phyloP scores from a whole-genome alignment of 2,888 invertebrate species.

The Phortica magna region DNA sequence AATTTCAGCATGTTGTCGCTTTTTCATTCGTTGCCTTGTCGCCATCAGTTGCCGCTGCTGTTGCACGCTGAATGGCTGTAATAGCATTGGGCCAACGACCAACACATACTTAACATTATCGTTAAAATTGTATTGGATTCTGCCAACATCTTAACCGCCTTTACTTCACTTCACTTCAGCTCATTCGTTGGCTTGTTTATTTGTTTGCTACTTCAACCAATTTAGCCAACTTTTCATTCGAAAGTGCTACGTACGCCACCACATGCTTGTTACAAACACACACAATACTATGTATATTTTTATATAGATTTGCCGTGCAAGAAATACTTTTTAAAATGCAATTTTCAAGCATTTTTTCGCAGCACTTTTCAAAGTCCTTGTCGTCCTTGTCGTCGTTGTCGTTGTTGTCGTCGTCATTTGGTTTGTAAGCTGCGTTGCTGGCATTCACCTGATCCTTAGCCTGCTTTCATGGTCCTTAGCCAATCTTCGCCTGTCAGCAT shows the following conservation, averaged over 20 bases:
- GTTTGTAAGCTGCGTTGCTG: conserved; percentile 61
- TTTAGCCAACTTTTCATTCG: not conserved
- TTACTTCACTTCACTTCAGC: conserved; percentile 31
- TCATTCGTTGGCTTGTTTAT: conserved; percentile 46
- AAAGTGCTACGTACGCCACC: not conserved
- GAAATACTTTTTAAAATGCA: conserved; percentile 73
- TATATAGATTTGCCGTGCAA: conserved; percentile 69
- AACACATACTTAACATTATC: conserved; percentile 54
- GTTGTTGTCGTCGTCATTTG: conserved; percentile 48
- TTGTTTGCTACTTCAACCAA: not conserved
- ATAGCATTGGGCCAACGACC: conserved; percentile 13
- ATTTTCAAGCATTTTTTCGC: conserved; percentile 65
- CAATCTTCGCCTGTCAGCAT: conserved; percentile 16
- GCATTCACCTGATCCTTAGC: conserved; percentile 26
- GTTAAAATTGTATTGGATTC: conserved; percentile 71
- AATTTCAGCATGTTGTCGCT: conserved; percentile 51
- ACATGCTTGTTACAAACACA: not conserved
- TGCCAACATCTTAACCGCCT: conserved; percentile 45
- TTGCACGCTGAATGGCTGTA: conserved; percentile 25
- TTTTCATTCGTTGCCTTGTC: conserved; percentile 20
- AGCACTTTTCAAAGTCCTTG: conserved; percentile 23
- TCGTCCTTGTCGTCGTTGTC: conserved; percentile 44
- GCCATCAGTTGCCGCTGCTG: not conserved
- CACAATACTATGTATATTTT: conserved; percentile 35
- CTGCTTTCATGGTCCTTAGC: conserved; percentile 33